A percentile compares a stretch with the other conserved stretches of the same genome.
These are phyloP conservation scores for Alaudala cheleensis DNA, from an alignment of 2,113 vertebrate genomes.

Conservation along the genomic window DNA sequence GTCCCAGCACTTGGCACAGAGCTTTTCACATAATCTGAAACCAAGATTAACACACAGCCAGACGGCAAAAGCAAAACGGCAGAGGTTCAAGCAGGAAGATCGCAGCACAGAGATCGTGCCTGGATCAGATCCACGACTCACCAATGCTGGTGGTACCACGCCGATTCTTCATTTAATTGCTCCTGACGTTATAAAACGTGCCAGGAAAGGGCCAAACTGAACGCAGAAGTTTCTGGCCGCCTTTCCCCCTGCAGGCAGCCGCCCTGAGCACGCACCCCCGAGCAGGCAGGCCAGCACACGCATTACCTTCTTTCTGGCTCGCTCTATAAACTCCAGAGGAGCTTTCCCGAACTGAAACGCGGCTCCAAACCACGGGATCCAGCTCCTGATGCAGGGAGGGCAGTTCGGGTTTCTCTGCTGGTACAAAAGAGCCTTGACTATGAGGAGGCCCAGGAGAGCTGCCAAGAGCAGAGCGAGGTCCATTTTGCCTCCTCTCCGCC, in stretches of 20 bases:
- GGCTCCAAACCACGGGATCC: slow-evolving; percentile 85
- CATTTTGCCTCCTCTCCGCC: slow-evolving; percentile 1
- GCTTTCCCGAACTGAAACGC: slow-evolving; percentile 77
- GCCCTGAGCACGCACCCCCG: not conserved
- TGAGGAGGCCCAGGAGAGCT: slow-evolving; percentile 32
- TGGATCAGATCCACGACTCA: not conserved
- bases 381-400: slow-evolving; percentile 78
- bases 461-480: slow-evolving; percentile 20
- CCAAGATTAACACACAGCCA: not conserved
- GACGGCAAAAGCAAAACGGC: not conserved
- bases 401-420: slow-evolving; percentile 1
- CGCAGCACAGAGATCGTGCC: not conserved
- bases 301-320: slow-evolving; percentile 77
- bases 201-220: not conserved
- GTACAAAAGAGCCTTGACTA: slow-evolving; percentile 45
- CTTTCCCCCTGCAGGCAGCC: not conserved
- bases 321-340: slow-evolving; percentile 80
- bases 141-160: not conserved
- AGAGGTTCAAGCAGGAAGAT: not conserved
- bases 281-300: not conserved
- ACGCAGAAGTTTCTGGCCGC: not conserved
- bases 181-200: not conserved
- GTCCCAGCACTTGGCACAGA: not conserved
- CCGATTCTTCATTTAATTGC: not conserved
- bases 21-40: not conserved